phyloP scores from a whole-genome alignment of 37 sponge, comb jelly and placozoan species.

The Tethya wilhelma region DNA sequence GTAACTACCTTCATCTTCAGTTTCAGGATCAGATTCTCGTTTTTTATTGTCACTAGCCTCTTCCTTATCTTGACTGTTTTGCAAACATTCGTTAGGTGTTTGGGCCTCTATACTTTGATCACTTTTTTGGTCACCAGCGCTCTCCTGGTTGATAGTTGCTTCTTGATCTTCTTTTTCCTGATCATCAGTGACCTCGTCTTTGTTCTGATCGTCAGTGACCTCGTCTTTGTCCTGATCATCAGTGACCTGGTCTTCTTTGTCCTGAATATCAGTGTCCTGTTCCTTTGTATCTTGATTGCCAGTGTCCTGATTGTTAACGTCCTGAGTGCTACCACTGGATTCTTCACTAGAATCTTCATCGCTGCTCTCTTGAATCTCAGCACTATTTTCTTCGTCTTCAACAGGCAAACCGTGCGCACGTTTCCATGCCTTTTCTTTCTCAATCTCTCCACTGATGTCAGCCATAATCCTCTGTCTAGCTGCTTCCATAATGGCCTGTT shows the following conservation, averaged over 20 bases:
- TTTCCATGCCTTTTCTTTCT: slow-evolving; percentile 6
- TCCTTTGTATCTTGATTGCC: not conserved
- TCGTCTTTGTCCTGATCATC: not conserved
- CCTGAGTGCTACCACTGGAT: not conserved
- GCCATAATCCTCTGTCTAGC: not conserved
- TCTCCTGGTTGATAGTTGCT: not conserved
- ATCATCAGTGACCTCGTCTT: not conserved
- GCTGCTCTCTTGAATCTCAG: not conserved
- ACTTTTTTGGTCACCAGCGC: not conserved
- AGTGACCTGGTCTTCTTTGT: not conserved
- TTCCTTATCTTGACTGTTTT: not conserved
- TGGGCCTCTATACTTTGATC: not conserved
- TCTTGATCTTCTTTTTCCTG: not conserved
- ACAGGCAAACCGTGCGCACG: not conserved
- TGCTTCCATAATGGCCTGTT: not conserved
- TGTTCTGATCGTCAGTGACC: not conserved
- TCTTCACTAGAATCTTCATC: not conserved
- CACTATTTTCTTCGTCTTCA: not conserved
- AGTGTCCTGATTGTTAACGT: not conserved
- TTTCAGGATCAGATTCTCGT: too few species aligned
- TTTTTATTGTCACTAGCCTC: not conserved
- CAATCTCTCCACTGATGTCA: not conserved
- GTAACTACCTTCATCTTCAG: too few species aligned
- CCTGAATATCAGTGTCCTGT: not conserved
- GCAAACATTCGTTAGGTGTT: not conserved